Percentiles rank a stretch among this genome's conserved stretches.
Conservation (phyloP, 2,888 invertebrate genomes). For the Lydus trimaculatus region DNA sequence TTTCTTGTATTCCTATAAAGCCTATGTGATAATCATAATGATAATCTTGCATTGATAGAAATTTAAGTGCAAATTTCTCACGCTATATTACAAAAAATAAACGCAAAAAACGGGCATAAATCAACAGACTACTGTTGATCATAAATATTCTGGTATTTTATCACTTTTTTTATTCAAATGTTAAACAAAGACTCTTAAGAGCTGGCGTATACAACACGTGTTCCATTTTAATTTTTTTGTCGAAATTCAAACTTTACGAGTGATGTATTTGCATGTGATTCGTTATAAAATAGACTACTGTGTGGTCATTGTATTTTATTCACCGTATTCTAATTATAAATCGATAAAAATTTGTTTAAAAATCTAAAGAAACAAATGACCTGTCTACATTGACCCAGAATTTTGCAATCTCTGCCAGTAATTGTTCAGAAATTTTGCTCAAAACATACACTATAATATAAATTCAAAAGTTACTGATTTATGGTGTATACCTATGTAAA, state of each 20-base stretch:
- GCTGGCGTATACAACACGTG: not conserved
- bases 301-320: not conserved
- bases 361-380: not conserved
- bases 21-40: not conserved
- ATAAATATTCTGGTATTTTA: not conserved
- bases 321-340: not conserved
- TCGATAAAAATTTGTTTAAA: not conserved
- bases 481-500: too few relatives aligned
- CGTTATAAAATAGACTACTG: too few relatives aligned
- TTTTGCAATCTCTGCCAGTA: not conserved
- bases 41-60: slow-evolving; percentile 1
- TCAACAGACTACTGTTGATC: not conserved
- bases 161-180: not conserved
- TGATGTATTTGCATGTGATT: not conserved
- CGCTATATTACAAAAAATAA: not conserved
- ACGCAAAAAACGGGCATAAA: not conserved
- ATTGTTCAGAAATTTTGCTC: too few relatives aligned
- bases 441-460: too few relatives aligned
- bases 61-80: not conserved
- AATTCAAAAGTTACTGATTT: too few relatives aligned
- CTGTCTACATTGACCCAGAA: not conserved
- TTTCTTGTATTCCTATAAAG: not conserved
- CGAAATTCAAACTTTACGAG: not conserved
- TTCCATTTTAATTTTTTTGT: not conserved
- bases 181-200: not conserved